phyloP scores from a whole-genome alignment of 2,888 invertebrate genomes.

The Amaurobius ferox region DNA sequence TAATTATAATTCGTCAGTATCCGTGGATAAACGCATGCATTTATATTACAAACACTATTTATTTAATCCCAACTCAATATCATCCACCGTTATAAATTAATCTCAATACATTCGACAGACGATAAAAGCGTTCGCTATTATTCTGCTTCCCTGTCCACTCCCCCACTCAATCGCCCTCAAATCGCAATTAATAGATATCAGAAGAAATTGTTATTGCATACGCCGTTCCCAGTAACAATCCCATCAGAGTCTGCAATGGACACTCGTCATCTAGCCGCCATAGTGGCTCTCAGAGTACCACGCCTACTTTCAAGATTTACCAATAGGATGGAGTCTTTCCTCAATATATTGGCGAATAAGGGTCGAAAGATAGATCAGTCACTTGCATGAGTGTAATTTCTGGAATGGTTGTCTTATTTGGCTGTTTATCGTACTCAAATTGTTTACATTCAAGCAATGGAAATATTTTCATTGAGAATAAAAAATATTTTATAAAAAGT shows the following conservation, averaged over 20 bases:
- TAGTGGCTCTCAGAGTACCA: not conserved
- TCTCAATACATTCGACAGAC: not conserved
- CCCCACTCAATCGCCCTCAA: conserved; percentile 3
- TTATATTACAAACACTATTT: no score
- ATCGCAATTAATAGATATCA: conserved; percentile 42
- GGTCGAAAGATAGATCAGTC: not conserved
- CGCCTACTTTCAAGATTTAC: not conserved
- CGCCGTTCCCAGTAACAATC: conserved; percentile 18
- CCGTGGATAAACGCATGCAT: no score
- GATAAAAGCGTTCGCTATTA: conserved; percentile 16
- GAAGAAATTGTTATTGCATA: conserved; percentile 11
- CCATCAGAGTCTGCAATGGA: conserved; percentile 30
- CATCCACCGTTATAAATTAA: conserved; percentile 10
- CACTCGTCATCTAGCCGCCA: conserved; percentile 30
- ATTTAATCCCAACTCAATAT: not conserved
- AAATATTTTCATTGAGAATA: no score
- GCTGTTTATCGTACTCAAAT: no score
- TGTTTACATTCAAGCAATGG: no score
- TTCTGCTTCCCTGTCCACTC: not conserved
- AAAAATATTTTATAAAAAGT: no score
- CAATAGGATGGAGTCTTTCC: conserved; percentile 2
- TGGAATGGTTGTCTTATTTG: not conserved
- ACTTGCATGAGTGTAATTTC: not conserved
- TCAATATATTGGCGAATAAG: not conserved
- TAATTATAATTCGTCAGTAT: no score